Base-by-base conservation (phyloP, 1,140 invertebrate genomes). In the Diorhabda sublineata region DNA sequence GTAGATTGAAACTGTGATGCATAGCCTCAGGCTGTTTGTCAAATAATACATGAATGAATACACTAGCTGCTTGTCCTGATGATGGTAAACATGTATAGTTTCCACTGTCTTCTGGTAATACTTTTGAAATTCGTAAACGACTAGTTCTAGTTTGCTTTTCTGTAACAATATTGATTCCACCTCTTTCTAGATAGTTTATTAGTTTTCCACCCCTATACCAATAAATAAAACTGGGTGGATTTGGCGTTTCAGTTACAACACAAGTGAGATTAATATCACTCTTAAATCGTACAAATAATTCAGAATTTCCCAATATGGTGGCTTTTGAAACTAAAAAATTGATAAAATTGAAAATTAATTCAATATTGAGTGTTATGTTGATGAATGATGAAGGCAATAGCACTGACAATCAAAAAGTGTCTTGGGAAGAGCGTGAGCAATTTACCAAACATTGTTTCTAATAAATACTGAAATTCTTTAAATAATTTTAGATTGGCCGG, bases 231-330 rank as follows among this genome's bases (percentile, higher is more conserved):
- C 88, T 89, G 56, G 93, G 93, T n/a, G 93, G 92, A 72, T 93
- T 92, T 0, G 93, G 92, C 43, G 92, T 92, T 79, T 94, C 90
- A 71, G 89, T 85, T 4, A 94, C 92, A 70, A 92, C 86, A 82
- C 94, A 95, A 62, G 93, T 95, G 75, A 96, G 85, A 84, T 95
- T 95, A 79, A 96, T 94, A 84, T 95, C 93, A 74, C 91, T 93
- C 45, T 93, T 93, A 74, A 91, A 92, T 74, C 93, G 91, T 77
- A 95, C 91, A 84, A 91, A 93, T 71, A 94, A 84, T 81, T 95
- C 92, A 9, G 91, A 86, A 75, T 92, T 93, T 11, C 92, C 92
- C 64, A 91, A 82, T 75, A 96, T 95, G 83, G 93, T 90, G 45
- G 93, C 93, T 82, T 93, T 92, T 62, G 93, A 94, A 69, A 95